These are phyloP conservation scores for Rhinopomastus cyanomelas DNA, from an alignment of 2,113 vertebrate species.

Conservation along the genomic window DNA sequence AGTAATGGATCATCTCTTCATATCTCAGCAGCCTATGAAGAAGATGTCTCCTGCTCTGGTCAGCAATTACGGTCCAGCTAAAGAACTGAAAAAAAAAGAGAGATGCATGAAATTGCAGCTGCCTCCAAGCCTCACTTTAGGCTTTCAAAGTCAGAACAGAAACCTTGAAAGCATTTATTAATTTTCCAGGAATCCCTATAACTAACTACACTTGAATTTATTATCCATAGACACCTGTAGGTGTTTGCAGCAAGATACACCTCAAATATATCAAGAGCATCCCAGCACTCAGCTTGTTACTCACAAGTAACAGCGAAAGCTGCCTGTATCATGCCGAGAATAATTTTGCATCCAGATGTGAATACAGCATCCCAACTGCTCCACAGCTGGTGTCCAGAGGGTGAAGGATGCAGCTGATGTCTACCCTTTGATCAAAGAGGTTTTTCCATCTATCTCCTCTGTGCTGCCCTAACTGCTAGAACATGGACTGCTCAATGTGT, in stretches of 20 bases:
- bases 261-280: rapidly evolving
- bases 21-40: background rate
- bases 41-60: background rate
- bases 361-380: background rate
- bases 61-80: background rate
- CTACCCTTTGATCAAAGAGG: background rate
- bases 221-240: background rate
- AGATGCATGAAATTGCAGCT: background rate
- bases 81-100: background rate
- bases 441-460: background rate
- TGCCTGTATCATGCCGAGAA: background rate
- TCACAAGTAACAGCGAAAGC: background rate
- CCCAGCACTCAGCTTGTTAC: background rate
- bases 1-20: background rate
- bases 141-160: background rate
- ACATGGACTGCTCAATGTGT: rapidly evolving
- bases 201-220: background rate
- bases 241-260: background rate
- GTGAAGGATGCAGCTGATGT: background rate
- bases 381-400: background rate
- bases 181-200: background rate
- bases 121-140: background rate
- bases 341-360: background rate
- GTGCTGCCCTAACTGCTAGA: background rate
- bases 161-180: background rate